Conservation (phyloP, 2,797 vertebrate genomes). For the Crypturellus tataupa region DNA sequence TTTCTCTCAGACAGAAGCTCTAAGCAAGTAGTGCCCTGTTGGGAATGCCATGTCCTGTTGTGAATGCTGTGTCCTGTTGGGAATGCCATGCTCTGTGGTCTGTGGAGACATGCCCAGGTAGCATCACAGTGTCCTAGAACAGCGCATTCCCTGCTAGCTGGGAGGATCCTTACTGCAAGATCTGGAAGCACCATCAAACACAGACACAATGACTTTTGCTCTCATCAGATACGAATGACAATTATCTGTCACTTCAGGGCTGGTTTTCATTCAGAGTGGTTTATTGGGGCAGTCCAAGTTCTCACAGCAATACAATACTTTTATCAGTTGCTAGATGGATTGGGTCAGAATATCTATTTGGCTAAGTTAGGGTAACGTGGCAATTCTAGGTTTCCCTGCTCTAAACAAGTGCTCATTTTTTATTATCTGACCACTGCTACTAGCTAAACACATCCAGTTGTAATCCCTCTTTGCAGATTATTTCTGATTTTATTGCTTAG, state of each 20-base stretch:
- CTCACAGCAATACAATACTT: not conserved
- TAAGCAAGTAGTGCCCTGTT: not conserved
- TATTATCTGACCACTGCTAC: not conserved
- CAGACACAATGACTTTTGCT: not conserved
- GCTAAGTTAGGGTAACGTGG: not conserved
- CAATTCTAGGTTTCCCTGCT: not conserved
- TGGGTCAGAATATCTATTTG: not conserved
- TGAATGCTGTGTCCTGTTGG: not conserved
- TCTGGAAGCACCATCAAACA: not conserved
- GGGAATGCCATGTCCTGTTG: not conserved
- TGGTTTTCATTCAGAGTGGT: not conserved
- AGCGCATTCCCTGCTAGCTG: not conserved
- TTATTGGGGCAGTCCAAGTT: not conserved
- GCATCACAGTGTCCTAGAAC: not conserved
- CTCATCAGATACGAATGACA: no score
- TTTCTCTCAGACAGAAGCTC: not conserved
- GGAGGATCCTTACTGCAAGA: not conserved
- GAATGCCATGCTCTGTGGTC: not conserved
- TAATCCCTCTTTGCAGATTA: not conserved
- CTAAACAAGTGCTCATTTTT: not conserved
- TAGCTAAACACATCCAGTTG: fast-evolving
- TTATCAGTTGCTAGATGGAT: not conserved
- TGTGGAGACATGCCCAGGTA: not conserved
- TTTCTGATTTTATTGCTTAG: not conserved
- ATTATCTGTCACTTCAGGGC: not conserved